Base-by-base conservation (phyloP, 92 coral and sea anemone species). In the Heteractis magnifica region DNA sequence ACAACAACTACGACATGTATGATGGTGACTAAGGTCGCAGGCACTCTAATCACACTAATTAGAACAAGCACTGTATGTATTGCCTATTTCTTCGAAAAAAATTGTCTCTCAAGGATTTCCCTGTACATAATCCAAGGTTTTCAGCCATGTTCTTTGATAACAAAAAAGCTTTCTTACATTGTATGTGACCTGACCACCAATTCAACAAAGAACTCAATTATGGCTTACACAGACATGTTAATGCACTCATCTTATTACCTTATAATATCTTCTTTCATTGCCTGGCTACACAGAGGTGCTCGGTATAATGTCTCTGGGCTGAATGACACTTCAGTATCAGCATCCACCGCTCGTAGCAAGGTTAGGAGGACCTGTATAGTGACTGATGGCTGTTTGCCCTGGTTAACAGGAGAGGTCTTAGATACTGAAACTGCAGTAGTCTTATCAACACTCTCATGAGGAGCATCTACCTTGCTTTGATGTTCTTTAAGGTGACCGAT, bases 301-400 rank as follows among this genome's bases (percentile, higher is more conserved):
- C 84, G 94, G 85, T 94, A 94, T 15, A 94, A 72, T 0, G 89
- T 86, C 87, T 93, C 98, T 21, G 94, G 91, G 53, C 97, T 91
- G 59, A 88, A 93, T 49, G 97, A 90, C 87, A 90, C 97, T 83
- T 93, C 97, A 9, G 93, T 75, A 78, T 94, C 98, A 78, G 85
- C 93, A 85, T 94, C 97, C 21, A 93, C 98, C 0, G 87, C 84
- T 50, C 82, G 88, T 12, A 94, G 80, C 49, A 94, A 52, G 41
- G 81, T 53, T 62, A 94, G 83, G 58, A 91, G 88, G 26, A 86
- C 91, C 56, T 88, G 91, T 13, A 80, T 79, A 51, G 73, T 80
- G 14, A 94, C 86, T 8, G 89, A 71, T 11, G 91, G 93, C 72
- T 68, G 11, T 71, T 44, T 64, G 26, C 16, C 41, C 56, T 51